Evolutionary conservation across 2,888 invertebrate genomes (phyloP).

Genomic region (Nemotelus pantherinus): DNA sequence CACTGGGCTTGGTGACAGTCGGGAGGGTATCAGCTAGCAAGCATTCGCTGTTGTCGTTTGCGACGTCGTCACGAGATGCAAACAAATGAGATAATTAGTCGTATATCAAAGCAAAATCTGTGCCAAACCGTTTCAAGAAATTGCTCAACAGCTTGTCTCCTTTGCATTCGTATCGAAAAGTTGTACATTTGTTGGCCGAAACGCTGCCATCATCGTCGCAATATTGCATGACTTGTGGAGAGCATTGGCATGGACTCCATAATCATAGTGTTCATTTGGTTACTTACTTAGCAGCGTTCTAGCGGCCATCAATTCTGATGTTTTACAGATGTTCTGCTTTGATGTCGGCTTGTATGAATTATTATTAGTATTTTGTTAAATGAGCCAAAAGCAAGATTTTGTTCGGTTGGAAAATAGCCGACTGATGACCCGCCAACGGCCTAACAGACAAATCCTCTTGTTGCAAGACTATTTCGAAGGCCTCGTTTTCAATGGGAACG

Average conservation of each 20-base stretch:
- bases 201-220: not conserved
- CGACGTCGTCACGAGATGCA: conserved; percentile 24
- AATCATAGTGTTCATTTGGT: conserved; percentile 33
- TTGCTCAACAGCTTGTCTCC: conserved; percentile 34
- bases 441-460: conserved; percentile 35
- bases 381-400: conserved; percentile 37
- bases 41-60: not conserved
- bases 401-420: conserved; percentile 34
- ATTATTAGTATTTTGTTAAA: conserved; percentile 44
- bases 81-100: conserved; percentile 47
- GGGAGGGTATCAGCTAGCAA: not conserved
- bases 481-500: not conserved
- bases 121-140: conserved; percentile 44
- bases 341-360: conserved; percentile 43
- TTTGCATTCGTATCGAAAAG: not conserved
- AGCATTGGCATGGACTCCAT: conserved; percentile 24
- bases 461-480: conserved; percentile 15
- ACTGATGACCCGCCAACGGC: conserved; percentile 35
- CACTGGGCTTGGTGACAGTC: conserved; percentile 20
- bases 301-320: conserved; percentile 44
- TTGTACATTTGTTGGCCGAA: conserved; percentile 19
- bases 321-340: conserved; percentile 45
- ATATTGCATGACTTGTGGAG: not conserved
- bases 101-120: conserved; percentile 44
- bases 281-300: conserved; percentile 30